Conservation (phyloP, 2,797 vertebrate species). For the Anguilla marmorata region DNA sequence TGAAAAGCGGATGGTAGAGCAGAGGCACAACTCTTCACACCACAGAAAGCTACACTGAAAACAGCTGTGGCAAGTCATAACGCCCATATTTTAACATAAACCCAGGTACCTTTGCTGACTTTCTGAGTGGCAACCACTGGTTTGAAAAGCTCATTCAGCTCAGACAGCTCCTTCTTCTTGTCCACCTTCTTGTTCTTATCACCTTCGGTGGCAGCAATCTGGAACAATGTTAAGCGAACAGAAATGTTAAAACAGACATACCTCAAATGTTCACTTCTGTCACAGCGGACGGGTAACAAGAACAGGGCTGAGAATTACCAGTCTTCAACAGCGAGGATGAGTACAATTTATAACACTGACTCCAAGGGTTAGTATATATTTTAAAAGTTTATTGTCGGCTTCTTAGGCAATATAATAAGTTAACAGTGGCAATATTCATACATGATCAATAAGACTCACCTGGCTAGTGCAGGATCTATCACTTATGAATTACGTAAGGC, state of each 20-base stretch:
- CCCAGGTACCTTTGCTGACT: slow-evolving; percentile 89
- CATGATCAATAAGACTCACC: neutral
- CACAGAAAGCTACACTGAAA: neutral
- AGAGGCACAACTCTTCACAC: neutral
- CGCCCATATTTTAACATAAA: neutral
- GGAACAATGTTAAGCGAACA: slow-evolving; percentile 27
- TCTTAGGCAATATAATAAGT: neutral
- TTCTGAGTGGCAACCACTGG: slow-evolving; percentile 94
- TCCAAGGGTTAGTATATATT: neutral
- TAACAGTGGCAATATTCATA: neutral
- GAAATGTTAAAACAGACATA: neutral
- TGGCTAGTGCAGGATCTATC: neutral
- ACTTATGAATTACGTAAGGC: neutral
- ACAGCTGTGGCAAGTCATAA: neutral
- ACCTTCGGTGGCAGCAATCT: slow-evolving; percentile 72
- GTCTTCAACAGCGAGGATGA: neutral
- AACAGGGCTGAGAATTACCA: neutral
- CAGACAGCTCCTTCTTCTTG: slow-evolving; percentile 94
- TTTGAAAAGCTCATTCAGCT: slow-evolving; percentile 96
- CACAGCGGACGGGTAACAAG: neutral
- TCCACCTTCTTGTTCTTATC: slow-evolving; percentile 90
- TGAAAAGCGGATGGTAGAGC: neutral
- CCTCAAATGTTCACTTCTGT: neutral
- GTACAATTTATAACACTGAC: neutral
- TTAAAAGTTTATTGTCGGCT: neutral